These are phyloP conservation scores for Catagonus wagneri DNA, from an alignment of 2,113 vertebrate genomes.

Conservation along the genomic window DNA sequence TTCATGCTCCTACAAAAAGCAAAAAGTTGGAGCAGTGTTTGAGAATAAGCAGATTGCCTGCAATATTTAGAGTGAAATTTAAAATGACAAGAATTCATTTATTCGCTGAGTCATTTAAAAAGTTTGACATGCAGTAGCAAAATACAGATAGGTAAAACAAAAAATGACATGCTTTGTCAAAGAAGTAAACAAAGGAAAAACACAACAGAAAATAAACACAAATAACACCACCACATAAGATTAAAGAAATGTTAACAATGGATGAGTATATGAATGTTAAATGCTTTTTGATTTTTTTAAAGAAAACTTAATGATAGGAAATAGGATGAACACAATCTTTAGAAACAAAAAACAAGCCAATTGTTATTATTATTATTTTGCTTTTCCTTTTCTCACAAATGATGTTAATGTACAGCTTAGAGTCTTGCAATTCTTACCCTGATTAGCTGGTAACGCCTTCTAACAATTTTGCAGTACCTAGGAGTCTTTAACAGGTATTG, in stretches of 20 bases:
- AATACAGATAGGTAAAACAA: conserved; percentile 80
- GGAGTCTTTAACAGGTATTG: conserved; percentile 76
- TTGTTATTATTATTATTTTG: conserved; percentile 81
- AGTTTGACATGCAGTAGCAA: conserved; percentile 83
- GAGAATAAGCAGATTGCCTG: conserved; percentile 67
- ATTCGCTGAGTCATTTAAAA: conserved; percentile 86
- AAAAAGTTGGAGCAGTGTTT: conserved; percentile 75
- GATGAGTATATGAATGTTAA: conserved; percentile 88
- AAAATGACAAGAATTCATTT: conserved; percentile 89
- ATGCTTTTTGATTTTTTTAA: conserved; percentile 82
- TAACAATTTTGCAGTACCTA: conserved; percentile 80
- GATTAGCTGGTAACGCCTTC: conserved; percentile 81
- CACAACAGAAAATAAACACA: conserved; percentile 80
- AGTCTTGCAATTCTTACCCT: conserved; percentile 86
- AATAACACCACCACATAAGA: conserved; percentile 86
- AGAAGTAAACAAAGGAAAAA: conserved; percentile 83
- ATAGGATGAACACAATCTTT: conserved; percentile 82
- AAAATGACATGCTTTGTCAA: conserved; percentile 89
- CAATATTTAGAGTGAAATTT: conserved; percentile 86
- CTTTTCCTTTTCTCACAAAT: conserved; percentile 86
- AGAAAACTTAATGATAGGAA: conserved; percentile 85
- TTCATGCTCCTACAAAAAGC: conserved; percentile 72
- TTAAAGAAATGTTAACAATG: conserved; percentile 87
- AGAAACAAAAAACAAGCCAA: conserved; percentile 83
- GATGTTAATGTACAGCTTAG: conserved; percentile 86